Evolutionary conservation across 2,113 vertebrate genomes (phyloP).

Genomic region (Mystacornis crossleyi): DNA sequence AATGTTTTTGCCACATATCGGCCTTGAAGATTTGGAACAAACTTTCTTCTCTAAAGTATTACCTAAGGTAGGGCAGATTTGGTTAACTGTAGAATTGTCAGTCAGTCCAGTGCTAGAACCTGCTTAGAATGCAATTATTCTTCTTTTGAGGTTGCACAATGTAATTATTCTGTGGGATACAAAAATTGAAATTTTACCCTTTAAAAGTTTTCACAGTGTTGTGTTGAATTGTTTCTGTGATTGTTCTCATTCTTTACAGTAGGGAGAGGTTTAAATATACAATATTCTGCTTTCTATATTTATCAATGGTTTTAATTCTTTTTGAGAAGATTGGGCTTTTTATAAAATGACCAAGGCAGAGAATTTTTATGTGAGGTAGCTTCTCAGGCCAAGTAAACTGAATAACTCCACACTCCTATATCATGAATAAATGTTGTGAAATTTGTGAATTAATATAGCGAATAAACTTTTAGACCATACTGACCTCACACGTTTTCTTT

Average conservation of each 20-base stretch:
- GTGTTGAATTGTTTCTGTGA: neutral
- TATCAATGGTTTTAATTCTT: neutral
- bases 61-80: conserved; percentile 82
- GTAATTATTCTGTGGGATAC: neutral
- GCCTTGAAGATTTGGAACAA: conserved; percentile 81
- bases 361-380: neutral
- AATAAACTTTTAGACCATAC: neutral
- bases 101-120: neutral
- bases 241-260: neutral
- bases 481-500: neutral
- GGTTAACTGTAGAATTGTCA: neutral
- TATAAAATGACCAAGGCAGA: neutral
- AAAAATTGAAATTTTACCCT: neutral
- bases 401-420: neutral
- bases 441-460: neutral
- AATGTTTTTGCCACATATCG: conserved; percentile 91
- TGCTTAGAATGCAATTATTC: neutral
- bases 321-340: neutral
- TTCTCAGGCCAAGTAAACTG: neutral
- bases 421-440: neutral
- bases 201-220: neutral
- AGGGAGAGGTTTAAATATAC: neutral
- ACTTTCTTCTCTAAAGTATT: conserved; percentile 87
- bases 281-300: neutral
- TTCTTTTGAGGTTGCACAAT: neutral